phyloP scores from a whole-genome alignment of 2,888 invertebrate genomes.

The Eupithecia subumbrata region DNA sequence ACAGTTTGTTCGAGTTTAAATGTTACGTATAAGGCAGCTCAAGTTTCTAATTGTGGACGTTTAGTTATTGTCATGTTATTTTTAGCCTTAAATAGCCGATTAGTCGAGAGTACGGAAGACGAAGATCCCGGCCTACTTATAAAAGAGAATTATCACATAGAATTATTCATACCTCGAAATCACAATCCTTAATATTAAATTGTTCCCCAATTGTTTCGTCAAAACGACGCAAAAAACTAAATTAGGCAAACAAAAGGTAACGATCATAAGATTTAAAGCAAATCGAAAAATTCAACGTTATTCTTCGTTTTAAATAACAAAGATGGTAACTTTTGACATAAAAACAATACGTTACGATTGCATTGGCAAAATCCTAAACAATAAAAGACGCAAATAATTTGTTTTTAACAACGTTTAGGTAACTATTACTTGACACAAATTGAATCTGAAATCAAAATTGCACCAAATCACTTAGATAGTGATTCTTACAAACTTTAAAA shows the following conservation, averaged over 20 bases:
- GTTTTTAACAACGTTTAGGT: background rate
- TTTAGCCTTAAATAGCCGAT: constrained; percentile 32
- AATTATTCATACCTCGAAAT: constrained; percentile 78
- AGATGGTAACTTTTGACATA: constrained; percentile 77
- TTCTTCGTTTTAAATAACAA: constrained; percentile 77
- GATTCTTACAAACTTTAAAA: background rate
- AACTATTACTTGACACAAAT: background rate
- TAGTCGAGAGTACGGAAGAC: constrained; percentile 66
- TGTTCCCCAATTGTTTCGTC: constrained; percentile 78
- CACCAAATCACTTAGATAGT: constrained; percentile 5
- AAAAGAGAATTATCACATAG: constrained; percentile 79
- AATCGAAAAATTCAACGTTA: constrained; percentile 66
- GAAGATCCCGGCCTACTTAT: constrained; percentile 67
- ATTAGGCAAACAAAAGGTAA: constrained; percentile 81
- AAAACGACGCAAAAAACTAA: constrained; percentile 69
- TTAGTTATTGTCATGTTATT: constrained; percentile 70
- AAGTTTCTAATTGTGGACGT: constrained; percentile 55
- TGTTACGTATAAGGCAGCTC: constrained; percentile 63
- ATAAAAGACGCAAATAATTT: constrained; percentile 11
- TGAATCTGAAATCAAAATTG: constrained; percentile 7
- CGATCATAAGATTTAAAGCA: constrained; percentile 79
- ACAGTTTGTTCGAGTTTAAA: constrained; percentile 61
- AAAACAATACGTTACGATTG: constrained; percentile 50
- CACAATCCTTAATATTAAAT: constrained; percentile 80
- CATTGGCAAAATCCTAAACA: constrained; percentile 50